Evolutionary conservation across 2,888 invertebrate species (phyloP), one percentile per base, ranked within the genome.

Genomic region (Acronicta psi): DNA sequence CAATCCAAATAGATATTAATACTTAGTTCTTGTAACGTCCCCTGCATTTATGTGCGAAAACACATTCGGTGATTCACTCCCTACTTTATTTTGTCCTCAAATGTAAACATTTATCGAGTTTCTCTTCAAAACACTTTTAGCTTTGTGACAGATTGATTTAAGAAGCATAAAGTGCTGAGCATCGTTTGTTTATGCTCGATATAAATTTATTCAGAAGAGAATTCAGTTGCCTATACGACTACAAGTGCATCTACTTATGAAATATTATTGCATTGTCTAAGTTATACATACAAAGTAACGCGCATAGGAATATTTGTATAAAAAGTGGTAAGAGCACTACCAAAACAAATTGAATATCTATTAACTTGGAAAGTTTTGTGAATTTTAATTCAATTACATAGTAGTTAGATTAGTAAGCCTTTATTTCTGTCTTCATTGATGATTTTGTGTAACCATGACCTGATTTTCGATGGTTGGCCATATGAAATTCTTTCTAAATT

Each of bases 241-340:
- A 91, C 83, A 78, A 86, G 92, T 92, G 92, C 92, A 89, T 76
- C 92, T 93, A 93, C 92, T 91, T 91, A 92, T 83, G 76, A 90
- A 88, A 87, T 91, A 93, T 92, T 93, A 93, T 93, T 93, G 93
- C 93, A 84, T 89, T 85, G 74, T 79, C 89, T 91, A 92, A 84
- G 83, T 82, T 59, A 72, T 58, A 72, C 52, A 65, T 75, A 83
- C 80, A 76, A 69, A 76, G 73, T 34, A 29, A 34, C 34, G n/a
- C n/a, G 1, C 34, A n/a, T n/a, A 34, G 34, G 34, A 34, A n/a
- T 34, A 7, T 34, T 34, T 34, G 34, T 34, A 34, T 7, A 34
- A 31, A 25, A 29, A 3, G 2, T 2, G 29, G 2, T 29, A 29
- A 3, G 11, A 29, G 11, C 29, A 3, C 4, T 23, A 4, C 6